Conservation (phyloP, 2,888 invertebrate genomes). For the Villa cingulata region DNA sequence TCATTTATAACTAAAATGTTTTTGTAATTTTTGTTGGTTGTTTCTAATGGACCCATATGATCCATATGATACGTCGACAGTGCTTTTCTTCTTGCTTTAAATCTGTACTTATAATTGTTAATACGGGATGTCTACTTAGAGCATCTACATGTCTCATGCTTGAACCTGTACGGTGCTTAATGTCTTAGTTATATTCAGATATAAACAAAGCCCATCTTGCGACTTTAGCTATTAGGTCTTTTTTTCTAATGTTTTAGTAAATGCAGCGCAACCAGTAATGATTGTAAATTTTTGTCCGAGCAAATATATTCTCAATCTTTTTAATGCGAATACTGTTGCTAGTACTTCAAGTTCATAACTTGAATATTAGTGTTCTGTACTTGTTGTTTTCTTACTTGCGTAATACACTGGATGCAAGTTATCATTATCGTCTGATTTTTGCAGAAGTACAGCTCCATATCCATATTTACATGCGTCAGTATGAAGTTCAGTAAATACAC, state of each 20-base stretch:
- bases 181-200: not conserved
- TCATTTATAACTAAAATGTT: not conserved
- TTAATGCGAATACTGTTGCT: constrained; percentile 19
- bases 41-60: constrained; percentile 27
- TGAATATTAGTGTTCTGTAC: not conserved
- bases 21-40: no score
- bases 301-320: no score
- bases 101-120: no score
- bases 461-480: constrained; percentile 20
- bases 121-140: no score
- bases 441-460: constrained; percentile 19
- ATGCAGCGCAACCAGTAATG: constrained; percentile 20
- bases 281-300: constrained; percentile 16
- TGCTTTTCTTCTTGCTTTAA: no score
- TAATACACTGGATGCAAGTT: constrained; percentile 8
- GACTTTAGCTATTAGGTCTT: constrained; percentile 17
- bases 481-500: constrained; percentile 18
- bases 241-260: constrained; percentile 18
- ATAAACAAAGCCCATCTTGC: constrained; percentile 18
- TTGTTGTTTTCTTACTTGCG: not conserved
- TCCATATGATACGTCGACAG: constrained; percentile 22
- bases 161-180: not conserved
- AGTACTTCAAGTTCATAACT: constrained; percentile 23
- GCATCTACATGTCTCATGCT: not conserved
- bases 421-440: constrained; percentile 6